Conservation (phyloP, 2,113 vertebrate genomes). For the Poeciliopsis retropinna region DNA sequence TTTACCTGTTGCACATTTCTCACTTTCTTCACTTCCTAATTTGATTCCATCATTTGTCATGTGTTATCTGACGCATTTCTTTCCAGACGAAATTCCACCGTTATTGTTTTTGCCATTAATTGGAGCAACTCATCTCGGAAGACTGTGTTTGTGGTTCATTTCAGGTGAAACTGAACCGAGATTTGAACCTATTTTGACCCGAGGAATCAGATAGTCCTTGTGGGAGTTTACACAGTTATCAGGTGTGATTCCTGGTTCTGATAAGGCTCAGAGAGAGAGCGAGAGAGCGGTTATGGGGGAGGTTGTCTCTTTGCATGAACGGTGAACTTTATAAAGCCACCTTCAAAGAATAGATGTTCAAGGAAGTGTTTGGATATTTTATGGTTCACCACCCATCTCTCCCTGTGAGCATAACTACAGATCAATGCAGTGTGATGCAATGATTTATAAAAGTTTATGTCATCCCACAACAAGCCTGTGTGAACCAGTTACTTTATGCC, state of each 20-base stretch:
- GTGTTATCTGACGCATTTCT: no score
- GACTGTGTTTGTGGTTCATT: neutral
- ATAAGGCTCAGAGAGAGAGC: neutral
- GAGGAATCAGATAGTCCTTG: neutral
- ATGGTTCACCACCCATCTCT: neutral
- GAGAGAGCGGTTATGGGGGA: neutral
- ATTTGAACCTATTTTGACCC: neutral
- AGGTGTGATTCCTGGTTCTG: neutral
- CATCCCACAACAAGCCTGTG: neutral
- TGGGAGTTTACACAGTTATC: slow-evolving; percentile 9
- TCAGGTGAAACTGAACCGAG: neutral
- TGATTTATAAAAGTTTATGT: neutral
- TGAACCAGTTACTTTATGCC: neutral
- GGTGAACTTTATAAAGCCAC: neutral
- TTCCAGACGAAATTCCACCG: neutral
- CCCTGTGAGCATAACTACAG: neutral
- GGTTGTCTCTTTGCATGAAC: slow-evolving; percentile 5
- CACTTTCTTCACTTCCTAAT: neutral
- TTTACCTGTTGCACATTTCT: neutral
- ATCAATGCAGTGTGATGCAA: neutral
- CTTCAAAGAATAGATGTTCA: neutral
- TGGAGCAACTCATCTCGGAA: neutral
- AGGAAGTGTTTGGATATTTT: neutral
- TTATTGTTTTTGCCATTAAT: neutral
- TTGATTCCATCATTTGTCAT: neutral